Evolutionary conservation across 1,140 invertebrate species (phyloP).

Genomic region (Rhagoletis zephyria): DNA sequence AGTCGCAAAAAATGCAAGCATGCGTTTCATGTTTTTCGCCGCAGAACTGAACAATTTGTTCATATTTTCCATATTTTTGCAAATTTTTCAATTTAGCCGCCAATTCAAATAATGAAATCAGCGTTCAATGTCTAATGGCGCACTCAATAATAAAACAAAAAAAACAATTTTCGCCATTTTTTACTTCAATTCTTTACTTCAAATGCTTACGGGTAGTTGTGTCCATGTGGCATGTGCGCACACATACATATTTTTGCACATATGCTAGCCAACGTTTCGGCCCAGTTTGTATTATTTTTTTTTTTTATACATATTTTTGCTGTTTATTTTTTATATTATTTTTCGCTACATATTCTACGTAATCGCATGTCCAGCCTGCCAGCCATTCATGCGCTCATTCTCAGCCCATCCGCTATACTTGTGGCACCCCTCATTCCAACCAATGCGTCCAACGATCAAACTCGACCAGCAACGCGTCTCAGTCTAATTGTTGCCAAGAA

Average conservation of each 20-base stretch:
- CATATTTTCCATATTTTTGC: not conserved
- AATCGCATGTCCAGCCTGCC: conserved; percentile 35
- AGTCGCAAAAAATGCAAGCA: not conserved
- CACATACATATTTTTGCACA: not conserved
- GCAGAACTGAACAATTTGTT: not conserved
- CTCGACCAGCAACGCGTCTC: not conserved
- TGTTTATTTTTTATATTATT: not conserved
- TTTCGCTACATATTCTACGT: not conserved
- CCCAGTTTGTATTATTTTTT: not conserved
- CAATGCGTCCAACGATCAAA: not conserved
- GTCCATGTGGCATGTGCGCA: not conserved
- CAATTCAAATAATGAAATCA: not conserved
- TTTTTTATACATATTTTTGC: not conserved
- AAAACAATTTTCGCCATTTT: not conserved
- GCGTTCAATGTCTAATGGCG: conserved; percentile 23
- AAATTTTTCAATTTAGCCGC: conserved; percentile 5
- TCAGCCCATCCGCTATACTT: conserved; percentile 12
- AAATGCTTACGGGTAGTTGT: too few species aligned
- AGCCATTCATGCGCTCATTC: conserved; percentile 29
- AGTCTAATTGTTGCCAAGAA: conserved; percentile 25
- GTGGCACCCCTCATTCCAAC: not conserved
- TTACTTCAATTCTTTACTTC: not conserved
- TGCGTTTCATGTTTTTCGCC: not conserved
- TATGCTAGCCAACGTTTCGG: too few species aligned
- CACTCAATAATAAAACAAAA: not conserved